Conservation (phyloP, 2,888 invertebrate species). For the Chalcis sispes region DNA sequence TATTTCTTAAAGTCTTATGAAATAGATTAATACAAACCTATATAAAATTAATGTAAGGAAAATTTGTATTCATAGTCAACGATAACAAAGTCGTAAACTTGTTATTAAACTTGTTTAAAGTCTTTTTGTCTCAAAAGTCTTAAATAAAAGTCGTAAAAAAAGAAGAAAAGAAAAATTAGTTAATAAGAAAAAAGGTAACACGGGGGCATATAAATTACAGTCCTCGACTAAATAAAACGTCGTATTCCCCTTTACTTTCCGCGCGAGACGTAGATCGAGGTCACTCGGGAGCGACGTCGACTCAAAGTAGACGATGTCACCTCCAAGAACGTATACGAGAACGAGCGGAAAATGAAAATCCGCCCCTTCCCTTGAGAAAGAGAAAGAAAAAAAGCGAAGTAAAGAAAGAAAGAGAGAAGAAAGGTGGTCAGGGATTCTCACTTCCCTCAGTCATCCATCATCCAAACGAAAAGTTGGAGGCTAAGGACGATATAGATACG, state of each 20-base stretch:
- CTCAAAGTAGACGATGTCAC: conserved; percentile 32
- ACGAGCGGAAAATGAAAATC: conserved; percentile 53
- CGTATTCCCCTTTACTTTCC: conserved; percentile 20
- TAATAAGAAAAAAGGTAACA: conserved; percentile 1
- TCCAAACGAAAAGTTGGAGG: background rate
- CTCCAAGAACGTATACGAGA: background rate
- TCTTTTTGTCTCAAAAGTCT: too few species aligned
- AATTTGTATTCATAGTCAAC: too few species aligned
- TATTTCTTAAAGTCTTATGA: too few species aligned
- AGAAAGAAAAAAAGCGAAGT: background rate
- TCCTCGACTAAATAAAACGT: conserved; percentile 47
- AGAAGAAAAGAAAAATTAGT: background rate
- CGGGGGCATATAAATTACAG: conserved; percentile 27
- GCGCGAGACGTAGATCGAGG: conserved; percentile 43
- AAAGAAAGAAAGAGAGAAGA: conserved; percentile 13
- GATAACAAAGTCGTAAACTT: too few species aligned
- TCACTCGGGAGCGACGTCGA: conserved; percentile 46
- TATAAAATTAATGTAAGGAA: too few species aligned
- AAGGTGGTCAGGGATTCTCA: conserved; percentile 14
- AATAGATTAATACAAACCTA: too few species aligned
- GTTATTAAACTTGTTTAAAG: too few species aligned
- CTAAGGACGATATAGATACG: conserved; percentile 41
- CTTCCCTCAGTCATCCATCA: conserved; percentile 49
- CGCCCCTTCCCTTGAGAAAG: background rate
- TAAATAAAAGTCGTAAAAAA: too few species aligned